Conservation (phyloP, 2,888 invertebrate genomes). For the Fissipunctia ypsillon region DNA sequence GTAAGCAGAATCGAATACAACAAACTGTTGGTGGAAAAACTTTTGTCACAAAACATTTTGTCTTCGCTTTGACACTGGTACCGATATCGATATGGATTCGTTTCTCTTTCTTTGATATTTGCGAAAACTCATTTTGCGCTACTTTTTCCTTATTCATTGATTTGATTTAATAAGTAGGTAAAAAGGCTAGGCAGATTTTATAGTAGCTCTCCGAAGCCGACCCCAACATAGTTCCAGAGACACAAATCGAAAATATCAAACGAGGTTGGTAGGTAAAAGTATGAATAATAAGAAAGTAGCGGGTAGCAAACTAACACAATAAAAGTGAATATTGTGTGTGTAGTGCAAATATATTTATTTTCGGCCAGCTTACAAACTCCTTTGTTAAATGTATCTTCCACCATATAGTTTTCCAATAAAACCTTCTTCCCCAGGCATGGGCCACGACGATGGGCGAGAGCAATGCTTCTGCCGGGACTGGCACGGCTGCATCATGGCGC, state of each 20-base stretch:
- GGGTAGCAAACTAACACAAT: too few species aligned
- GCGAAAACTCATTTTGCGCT: too few species aligned
- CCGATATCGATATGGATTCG: too few species aligned
- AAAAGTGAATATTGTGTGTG: neutral
- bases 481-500: constrained; percentile 99
- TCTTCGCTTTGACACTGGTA: neutral
- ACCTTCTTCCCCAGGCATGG: constrained; percentile 83
- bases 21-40: constrained; percentile 13
- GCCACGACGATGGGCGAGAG: constrained; percentile 97
- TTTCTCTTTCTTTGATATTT: too few species aligned
- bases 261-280: too few species aligned
- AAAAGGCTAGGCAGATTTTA: too few species aligned
- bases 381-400: neutral
- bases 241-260: too few species aligned
- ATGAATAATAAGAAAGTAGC: too few species aligned
- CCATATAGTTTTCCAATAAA: neutral
- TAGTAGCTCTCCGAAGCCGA: too few species aligned
- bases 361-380: neutral
- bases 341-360: neutral
- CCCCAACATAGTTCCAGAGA: too few species aligned
- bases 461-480: constrained; percentile 97
- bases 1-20: neutral
- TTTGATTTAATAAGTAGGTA: too few species aligned
- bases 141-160: too few species aligned
- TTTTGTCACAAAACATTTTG: constrained; percentile 14